Percentiles rank a stretch among this genome's conserved stretches.
phyloP scores from a whole-genome alignment of 2,113 vertebrate genomes.

The Notarius lentiginosus region DNA sequence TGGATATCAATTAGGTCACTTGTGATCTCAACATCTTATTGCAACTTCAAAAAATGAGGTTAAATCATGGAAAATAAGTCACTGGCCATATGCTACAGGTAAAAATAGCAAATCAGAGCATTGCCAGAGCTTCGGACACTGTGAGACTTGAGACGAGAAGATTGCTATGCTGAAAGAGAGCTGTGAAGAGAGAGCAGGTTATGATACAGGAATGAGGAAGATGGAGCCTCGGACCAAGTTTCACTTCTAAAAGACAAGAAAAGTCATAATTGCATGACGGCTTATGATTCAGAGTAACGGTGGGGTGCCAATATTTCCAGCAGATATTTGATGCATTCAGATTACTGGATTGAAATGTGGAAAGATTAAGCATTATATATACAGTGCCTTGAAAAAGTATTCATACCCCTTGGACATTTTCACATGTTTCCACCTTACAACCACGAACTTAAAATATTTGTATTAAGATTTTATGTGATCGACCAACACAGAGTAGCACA shows the following conservation, averaged over 20 bases:
- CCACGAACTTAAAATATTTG: too few relatives aligned
- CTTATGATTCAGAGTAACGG: background rate
- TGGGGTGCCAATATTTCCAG: constrained; percentile 1
- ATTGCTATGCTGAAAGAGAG: background rate
- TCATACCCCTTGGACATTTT: too few relatives aligned
- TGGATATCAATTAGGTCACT: background rate
- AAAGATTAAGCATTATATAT: background rate
- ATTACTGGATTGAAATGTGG: background rate
- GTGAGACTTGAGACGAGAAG: background rate
- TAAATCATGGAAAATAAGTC: background rate
- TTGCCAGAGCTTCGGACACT: background rate
- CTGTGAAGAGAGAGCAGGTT: background rate
- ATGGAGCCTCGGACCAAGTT: too few relatives aligned
- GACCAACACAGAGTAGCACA: too few relatives aligned
- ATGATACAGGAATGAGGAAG: background rate
- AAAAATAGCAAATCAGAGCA: background rate
- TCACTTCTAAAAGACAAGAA: background rate
- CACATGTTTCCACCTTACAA: too few relatives aligned
- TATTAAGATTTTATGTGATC: too few relatives aligned
- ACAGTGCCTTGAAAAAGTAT: too few relatives aligned
- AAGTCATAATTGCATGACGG: background rate
- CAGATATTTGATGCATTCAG: background rate
- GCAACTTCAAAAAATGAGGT: background rate
- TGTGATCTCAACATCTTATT: background rate
- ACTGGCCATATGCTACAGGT: background rate